Evolutionary conservation across 2,113 vertebrate species (phyloP), one percentile per base, ranked within the genome.

Genomic region (Argyrosomus japonicus): DNA sequence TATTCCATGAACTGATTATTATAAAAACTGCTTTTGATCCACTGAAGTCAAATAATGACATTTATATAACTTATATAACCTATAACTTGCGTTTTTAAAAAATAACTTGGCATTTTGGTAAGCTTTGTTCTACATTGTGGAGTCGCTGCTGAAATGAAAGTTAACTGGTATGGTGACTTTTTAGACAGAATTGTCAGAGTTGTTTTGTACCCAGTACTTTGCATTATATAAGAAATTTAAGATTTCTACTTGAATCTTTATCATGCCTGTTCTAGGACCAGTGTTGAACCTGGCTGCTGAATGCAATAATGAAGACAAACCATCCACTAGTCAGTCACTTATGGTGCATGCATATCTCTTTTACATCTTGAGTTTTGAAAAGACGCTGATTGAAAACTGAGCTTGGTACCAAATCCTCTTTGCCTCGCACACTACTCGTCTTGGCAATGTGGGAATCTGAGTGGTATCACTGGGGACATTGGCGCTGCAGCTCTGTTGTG

Each of bases 401-500:
- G 15, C 57, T 32, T 50, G 60, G 36, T 1, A 23, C 54, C 18
- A 57, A 77, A 71, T 64, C 68, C 53, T 32, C 11, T 84, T 73
- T 79, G 58, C 53, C 58, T 14, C 47, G n/a, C 61, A 27, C 77
- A 5, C 23, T 72, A 73, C 68, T 75, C 9, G 56, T 67, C 32
- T 78, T 47, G 56, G 58, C 73, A 82, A 67, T 60, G 72, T 69
- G 64, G 40, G 19, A 76, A 81, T 78, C 61, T 70, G 81, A 86
- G 60, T 64, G 83, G 36, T 69, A 58, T 81, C 81, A 68, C 51
- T 40, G 62, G 79, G 69, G 87, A 86, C 62, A 14, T 13, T 58
- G 63, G 19, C 47, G 23, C 25, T 36, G 61, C 72, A 64, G 82
- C 73, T 85, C 68, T 81, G 85, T 87, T 89, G 89, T 91, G 82